Base-by-base conservation (phyloP, 2,888 invertebrate genomes). In the Ephialtes manifestator region DNA sequence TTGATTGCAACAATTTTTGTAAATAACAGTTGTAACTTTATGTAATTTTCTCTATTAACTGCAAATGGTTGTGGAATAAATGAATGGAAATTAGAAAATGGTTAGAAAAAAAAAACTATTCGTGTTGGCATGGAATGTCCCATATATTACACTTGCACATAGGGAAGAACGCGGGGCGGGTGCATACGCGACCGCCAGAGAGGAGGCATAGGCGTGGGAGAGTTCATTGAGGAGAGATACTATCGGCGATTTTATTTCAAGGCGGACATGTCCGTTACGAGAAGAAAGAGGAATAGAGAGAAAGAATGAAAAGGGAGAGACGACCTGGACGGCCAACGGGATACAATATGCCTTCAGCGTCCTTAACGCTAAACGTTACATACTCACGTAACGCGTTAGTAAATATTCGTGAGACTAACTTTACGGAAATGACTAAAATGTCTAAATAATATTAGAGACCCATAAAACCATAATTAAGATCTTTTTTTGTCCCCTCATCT, bases 141-240 rank as follows among this genome's bases (percentile, higher is more conserved):
- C 28, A 51, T 67, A 72, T 20, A 71, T 74, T 55, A 60, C 28
- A 70, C 63, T 46, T 8, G 84, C 24, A 28, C 65, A 80, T 72
- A 71, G 75, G 55, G 46, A 58, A 76, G 80, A 76, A 60, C 65
- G 80, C 55, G 65, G 31, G 76, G 28, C 71, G 83, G 51, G 58
- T 68, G 79, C 53, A 83, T 74, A 65, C 39, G 75, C 65, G 83
- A 80, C 71, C 81, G 74, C 68, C 78, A 53, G 79, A 65, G 78
- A 90, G 91, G 91, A 91, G 91, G 91, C 91, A 93, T 92, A 94
- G 93, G 93, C 94, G 94, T 94, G 94, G 93, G 94, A 94, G 94
- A 94, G 94, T 94, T 93, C 93, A 93, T 94, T 94, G 91, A 93
- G 93, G 90, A 93, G 90, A 94, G 93, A 93, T 94, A 93, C 91